Evolutionary conservation across 2,888 invertebrate species (phyloP).

Genomic region (Acanthoscelides obtectus): DNA sequence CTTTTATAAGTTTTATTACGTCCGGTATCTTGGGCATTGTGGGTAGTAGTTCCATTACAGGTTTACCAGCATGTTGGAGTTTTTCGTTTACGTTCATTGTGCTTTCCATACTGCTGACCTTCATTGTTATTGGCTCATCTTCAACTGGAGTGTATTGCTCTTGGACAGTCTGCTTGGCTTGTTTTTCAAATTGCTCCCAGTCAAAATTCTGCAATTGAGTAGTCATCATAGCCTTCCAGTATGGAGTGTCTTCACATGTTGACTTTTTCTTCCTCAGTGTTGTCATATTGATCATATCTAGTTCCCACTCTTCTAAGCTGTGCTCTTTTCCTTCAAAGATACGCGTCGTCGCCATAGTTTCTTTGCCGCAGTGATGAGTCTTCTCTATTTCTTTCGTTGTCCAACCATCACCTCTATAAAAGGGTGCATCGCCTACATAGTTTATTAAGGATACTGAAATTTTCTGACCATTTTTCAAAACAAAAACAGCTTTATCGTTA

Average conservation of each 20-base stretch:
- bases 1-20: slow-evolving; percentile 56
- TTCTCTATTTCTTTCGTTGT: slow-evolving; percentile 38
- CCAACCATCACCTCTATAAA: slow-evolving; percentile 43
- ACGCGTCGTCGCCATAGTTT: slow-evolving; percentile 55
- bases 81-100: slow-evolving; percentile 57
- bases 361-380: slow-evolving; percentile 40
- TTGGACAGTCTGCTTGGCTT: slow-evolving; percentile 38
- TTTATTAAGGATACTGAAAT: slow-evolving; percentile 57
- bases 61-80: not conserved
- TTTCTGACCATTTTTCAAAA: slow-evolving; percentile 64
- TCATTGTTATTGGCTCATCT: slow-evolving; percentile 50
- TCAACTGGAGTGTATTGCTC: slow-evolving; percentile 37
- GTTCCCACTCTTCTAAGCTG: slow-evolving; percentile 39
- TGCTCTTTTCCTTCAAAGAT: slow-evolving; percentile 44
- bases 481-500: slow-evolving; percentile 65
- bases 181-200: slow-evolving; percentile 42
- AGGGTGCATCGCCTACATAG: slow-evolving; percentile 43
- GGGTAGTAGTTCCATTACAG: slow-evolving; percentile 50
- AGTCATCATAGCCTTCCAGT: slow-evolving; percentile 40
- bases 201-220: slow-evolving; percentile 35
- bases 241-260: slow-evolving; percentile 36
- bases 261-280: slow-evolving; percentile 36
- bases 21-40: slow-evolving; percentile 58
- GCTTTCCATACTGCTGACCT: slow-evolving; percentile 52
- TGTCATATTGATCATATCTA: slow-evolving; percentile 40